Evolutionary conservation across 1,140 invertebrate genomes (phyloP).

Genomic region (Zophobas morio): DNA sequence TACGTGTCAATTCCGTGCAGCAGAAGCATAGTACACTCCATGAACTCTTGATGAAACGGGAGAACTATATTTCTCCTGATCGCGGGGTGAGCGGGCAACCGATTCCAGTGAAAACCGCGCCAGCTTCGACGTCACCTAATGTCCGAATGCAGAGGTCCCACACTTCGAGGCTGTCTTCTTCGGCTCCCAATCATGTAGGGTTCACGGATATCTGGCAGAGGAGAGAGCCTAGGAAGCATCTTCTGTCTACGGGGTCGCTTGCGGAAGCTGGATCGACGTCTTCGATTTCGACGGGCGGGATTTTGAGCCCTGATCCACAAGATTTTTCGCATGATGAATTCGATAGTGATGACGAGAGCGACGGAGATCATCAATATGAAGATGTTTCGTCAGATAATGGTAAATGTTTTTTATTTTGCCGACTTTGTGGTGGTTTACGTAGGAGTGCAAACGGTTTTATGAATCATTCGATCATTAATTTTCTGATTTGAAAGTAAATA

Average conservation of each 20-base stretch:
- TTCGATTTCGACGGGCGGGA: conserved; percentile 86
- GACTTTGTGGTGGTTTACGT: not conserved
- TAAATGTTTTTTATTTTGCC: conserved; percentile 58
- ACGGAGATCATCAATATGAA: conserved; percentile 82
- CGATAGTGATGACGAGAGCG: conserved; percentile 83
- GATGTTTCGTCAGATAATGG: conserved; percentile 88
- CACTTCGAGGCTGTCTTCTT: conserved; percentile 82
- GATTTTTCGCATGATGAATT: conserved; percentile 89
- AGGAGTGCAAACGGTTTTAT: no score
- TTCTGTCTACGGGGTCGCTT: conserved; percentile 88
- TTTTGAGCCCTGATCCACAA: conserved; percentile 85
- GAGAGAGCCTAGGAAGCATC: conserved; percentile 86
- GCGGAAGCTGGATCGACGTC: conserved; percentile 90
- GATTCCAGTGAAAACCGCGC: conserved; percentile 18
- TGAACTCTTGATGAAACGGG: conserved; percentile 76
- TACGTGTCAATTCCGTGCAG: conserved; percentile 63
- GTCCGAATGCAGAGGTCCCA: conserved; percentile 64
- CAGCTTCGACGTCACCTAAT: conserved; percentile 43
- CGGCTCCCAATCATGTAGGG: conserved; percentile 86
- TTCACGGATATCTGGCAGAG: conserved; percentile 88
- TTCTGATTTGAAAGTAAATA: no score
- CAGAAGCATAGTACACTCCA: conserved; percentile 72
- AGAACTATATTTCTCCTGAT: conserved; percentile 23
- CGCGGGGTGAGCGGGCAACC: not conserved
- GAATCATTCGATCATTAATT: no score